Percentiles rank a stretch among this genome's conserved stretches.
Conservation (phyloP, 2,797 vertebrate species). For the Pangasius larnaudii region DNA sequence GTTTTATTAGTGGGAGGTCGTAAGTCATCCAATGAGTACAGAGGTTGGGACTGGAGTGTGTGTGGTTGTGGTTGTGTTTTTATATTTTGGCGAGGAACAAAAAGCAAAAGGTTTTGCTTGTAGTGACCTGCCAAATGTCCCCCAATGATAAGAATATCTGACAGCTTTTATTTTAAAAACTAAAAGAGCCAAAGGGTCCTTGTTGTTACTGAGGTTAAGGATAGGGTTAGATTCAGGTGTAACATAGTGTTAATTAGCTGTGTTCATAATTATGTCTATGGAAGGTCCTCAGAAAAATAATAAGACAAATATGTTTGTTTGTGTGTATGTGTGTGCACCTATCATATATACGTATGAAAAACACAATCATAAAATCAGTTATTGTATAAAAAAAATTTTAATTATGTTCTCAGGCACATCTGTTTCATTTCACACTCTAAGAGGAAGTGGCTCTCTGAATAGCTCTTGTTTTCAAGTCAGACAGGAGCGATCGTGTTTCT, state of each 20-base stretch:
- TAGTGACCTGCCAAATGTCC: not conserved
- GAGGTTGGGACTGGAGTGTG: slow-evolving; percentile 19
- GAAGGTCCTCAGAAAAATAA: not conserved
- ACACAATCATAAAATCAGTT: not conserved
- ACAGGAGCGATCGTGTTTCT: not conserved
- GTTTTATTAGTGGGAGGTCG: slow-evolving; percentile 56
- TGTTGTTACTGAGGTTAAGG: not conserved
- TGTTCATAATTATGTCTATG: not conserved
- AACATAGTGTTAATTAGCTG: not conserved
- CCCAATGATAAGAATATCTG: not conserved
- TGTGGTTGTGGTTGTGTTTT: slow-evolving; percentile 17
- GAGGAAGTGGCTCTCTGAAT: slow-evolving; percentile 10
- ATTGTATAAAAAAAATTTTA: not conserved
- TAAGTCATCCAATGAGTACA: slow-evolving; percentile 30
- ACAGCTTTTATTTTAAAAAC: not conserved
- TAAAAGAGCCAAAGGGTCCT: not conserved
- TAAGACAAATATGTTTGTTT: not conserved
- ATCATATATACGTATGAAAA: not conserved
- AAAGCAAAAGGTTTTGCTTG: slow-evolving; percentile 7
- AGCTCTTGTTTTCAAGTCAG: slow-evolving; percentile 19
- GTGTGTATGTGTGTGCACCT: not conserved
- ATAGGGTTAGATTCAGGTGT: not conserved
- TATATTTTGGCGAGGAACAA: not conserved
- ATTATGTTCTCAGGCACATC: not conserved
- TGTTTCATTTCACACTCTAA: not conserved